Percentiles rank a stretch among this genome's conserved stretches.
Conservation (phyloP, 2,797 vertebrate genomes). For the Centropyge bicolor region DNA sequence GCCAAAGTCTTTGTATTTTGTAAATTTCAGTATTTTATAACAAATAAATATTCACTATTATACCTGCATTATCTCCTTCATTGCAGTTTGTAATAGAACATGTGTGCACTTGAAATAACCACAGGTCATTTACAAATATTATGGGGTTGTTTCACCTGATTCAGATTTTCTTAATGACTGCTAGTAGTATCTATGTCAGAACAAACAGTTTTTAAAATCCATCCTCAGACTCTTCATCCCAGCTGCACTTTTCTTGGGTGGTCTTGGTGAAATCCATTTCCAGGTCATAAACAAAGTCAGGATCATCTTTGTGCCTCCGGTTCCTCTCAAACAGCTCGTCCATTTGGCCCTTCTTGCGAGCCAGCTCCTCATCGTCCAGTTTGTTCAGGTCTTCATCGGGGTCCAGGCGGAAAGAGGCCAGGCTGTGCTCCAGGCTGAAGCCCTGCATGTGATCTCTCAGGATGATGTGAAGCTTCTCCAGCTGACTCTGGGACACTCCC, state of each 20-base stretch:
- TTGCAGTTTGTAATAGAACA: constrained; percentile 7
- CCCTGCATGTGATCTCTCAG: constrained; percentile 89
- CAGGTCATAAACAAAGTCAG: constrained; percentile 91
- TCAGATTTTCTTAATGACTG: neutral
- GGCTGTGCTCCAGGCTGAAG: constrained; percentile 86
- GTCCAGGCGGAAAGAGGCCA: constrained; percentile 82
- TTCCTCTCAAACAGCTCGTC: constrained; percentile 94
- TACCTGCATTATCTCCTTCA: constrained; percentile 29
- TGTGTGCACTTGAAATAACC: neutral
- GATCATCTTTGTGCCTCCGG: constrained; percentile 89
- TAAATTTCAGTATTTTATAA: constrained; percentile 84
- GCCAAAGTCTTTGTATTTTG: constrained; percentile 85
- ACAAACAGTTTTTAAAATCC: constrained; percentile 82
- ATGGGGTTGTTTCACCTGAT: too few relatives aligned
- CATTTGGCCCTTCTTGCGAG: constrained; percentile 93
- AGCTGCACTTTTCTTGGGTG: constrained; percentile 88
- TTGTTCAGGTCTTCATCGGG: constrained; percentile 94
- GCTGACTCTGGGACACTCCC: constrained; percentile 87
- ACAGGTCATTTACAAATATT: neutral
- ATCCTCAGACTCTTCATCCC: constrained; percentile 91
- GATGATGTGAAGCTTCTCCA: constrained; percentile 89
- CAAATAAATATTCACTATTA: constrained; percentile 78
- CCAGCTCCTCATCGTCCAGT: constrained; percentile 90
- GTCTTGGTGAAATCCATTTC: constrained; percentile 90
- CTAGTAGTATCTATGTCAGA: too few relatives aligned